phyloP scores from a whole-genome alignment of 2,888 invertebrate genomes.

The Malacosoma neustria region DNA sequence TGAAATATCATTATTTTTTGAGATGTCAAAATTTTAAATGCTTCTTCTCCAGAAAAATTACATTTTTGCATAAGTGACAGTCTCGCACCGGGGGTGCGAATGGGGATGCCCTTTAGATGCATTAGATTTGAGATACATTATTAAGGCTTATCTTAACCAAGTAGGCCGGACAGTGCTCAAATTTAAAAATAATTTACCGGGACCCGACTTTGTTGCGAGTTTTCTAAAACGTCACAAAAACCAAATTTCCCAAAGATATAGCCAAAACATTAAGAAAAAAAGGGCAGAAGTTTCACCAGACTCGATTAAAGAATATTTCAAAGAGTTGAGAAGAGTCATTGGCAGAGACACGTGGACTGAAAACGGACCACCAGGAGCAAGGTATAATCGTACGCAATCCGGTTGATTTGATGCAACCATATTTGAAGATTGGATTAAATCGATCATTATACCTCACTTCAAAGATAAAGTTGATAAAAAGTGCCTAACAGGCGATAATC shows the following conservation, averaged over 20 bases:
- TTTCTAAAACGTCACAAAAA: slow-evolving; percentile 2
- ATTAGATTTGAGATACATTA: slow-evolving; percentile 8
- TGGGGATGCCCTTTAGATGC: slow-evolving; percentile 10
- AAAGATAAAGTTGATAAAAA: slow-evolving; percentile 21
- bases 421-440: slow-evolving; percentile 31
- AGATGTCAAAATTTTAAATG: too few relatives aligned
- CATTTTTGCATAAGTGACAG: too few relatives aligned
- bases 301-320: too few relatives aligned
- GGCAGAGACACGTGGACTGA: too few relatives aligned
- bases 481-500: slow-evolving; percentile 36
- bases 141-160: slow-evolving; percentile 11
- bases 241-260: slow-evolving; percentile 10
- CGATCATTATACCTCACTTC: slow-evolving; percentile 16
- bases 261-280: slow-evolving; percentile 10
- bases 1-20: too few relatives aligned
- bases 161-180: slow-evolving; percentile 2
- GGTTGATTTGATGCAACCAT: slow-evolving; percentile 32
- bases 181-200: too few relatives aligned
- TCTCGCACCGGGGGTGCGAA: too few relatives aligned
- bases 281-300: slow-evolving; percentile 1
- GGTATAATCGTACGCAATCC: slow-evolving; percentile 32
- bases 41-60: too few relatives aligned
- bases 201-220: too few relatives aligned
- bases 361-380: slow-evolving; percentile 18
- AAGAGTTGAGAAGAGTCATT: background rate